Conservation (phyloP, 2,888 invertebrate species). For the Phengaris alcon region DNA sequence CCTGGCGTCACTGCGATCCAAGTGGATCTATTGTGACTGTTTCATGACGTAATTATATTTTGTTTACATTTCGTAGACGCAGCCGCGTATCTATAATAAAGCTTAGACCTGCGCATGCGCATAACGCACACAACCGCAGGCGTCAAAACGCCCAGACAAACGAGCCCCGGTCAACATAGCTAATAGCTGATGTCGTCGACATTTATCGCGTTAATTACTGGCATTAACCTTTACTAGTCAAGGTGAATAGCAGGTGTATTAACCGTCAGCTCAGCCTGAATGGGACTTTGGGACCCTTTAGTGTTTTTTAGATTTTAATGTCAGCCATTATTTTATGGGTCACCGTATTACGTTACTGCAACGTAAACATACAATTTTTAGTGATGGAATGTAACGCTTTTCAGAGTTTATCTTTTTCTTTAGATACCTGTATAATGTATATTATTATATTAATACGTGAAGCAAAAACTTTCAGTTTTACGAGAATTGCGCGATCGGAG, state of each 20-base stretch:
- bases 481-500: too few relatives aligned
- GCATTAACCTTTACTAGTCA: slow-evolving; percentile 7
- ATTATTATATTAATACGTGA: too few relatives aligned
- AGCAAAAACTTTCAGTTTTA: too few relatives aligned
- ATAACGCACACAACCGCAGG: background rate
- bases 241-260: background rate
- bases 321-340: slow-evolving; percentile 20
- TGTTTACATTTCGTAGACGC: too few relatives aligned
- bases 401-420: background rate
- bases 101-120: background rate
- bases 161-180: background rate
- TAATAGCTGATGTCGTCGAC: background rate
- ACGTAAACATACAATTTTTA: background rate
- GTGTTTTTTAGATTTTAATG: slow-evolving; percentile 21
- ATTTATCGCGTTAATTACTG: background rate
- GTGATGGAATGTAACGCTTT: slow-evolving; percentile 2
- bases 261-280: background rate
- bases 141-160: background rate
- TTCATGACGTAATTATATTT: too few relatives aligned
- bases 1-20: too few relatives aligned
- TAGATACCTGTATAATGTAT: too few relatives aligned
- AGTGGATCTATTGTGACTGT: too few relatives aligned
- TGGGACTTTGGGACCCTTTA: background rate
- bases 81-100: too few relatives aligned
- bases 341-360: slow-evolving; percentile 27